Evolutionary conservation across 2,797 vertebrate species (phyloP).

Genomic region (Jordanella pulchra): DNA sequence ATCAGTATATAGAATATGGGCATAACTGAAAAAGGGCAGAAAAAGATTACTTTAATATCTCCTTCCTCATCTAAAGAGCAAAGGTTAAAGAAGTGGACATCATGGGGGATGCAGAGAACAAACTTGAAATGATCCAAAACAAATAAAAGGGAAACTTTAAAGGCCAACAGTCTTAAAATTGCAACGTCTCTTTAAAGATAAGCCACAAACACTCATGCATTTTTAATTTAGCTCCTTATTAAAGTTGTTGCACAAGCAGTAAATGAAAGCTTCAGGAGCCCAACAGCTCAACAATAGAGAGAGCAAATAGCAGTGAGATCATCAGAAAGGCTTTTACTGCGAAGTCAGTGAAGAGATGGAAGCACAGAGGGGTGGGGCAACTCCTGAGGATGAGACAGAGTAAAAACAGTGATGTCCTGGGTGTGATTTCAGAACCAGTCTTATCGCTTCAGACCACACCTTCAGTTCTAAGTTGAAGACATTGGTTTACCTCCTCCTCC

Average conservation of each 20-base stretch:
- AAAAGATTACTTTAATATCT: background rate
- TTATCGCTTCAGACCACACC: slow-evolving; percentile 26
- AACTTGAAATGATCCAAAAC: background rate
- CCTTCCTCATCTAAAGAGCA: background rate
- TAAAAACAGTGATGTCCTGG: background rate
- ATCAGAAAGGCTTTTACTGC: slow-evolving; percentile 11
- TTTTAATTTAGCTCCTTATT: background rate
- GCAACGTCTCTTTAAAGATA: background rate
- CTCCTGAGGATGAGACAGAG: background rate
- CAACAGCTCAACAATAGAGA: slow-evolving; percentile 18
- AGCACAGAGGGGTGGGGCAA: background rate
- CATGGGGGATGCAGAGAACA: background rate
- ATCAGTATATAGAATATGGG: background rate
- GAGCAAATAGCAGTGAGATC: slow-evolving; percentile 26
- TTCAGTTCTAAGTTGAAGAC: slow-evolving; percentile 2
- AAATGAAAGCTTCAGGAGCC: slow-evolving; percentile 12
- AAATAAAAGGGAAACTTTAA: background rate
- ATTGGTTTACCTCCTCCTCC: slow-evolving; percentile 1
- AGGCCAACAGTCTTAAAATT: background rate
- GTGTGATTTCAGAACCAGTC: slow-evolving; percentile 7
- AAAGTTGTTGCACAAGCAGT: slow-evolving; percentile 23
- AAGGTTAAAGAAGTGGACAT: background rate
- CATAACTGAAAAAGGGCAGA: too few species aligned
- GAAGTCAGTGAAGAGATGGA: background rate
- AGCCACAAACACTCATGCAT: background rate